Evolutionary conservation across 2,797 vertebrate genomes (phyloP), one percentile per base, ranked within the genome.

Genomic region (Echeneis naucrates): DNA sequence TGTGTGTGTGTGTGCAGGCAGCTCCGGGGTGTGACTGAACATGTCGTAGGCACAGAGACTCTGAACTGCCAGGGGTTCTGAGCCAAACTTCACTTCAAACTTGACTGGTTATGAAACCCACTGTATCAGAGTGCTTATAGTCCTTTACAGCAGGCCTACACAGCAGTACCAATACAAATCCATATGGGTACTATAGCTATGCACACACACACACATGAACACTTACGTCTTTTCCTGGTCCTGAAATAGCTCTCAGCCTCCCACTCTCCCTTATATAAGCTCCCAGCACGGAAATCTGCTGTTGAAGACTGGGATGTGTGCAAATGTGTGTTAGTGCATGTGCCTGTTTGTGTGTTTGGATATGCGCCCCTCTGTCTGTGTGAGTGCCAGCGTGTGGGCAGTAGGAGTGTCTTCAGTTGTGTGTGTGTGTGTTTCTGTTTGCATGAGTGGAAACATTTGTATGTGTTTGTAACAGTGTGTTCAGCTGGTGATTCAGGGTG

Each of bases 211-310:
- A 68, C 72, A 54, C 78, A 79, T 19, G 53, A 76, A 83, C 69
- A 84, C 76, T 68, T 70, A 33, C 65, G 68, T 86, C 85, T 89
- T 88, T 82, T 74, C n/a, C 83, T 85, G 76, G 71, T 88, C 90
- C 85, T 87, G 87, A 90, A 92, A 93, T 87, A 92, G 90, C 87
- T 89, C 76, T 56, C 84, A 82, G 75, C 84, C 88, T 88, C 90
- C 89, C 85, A 93, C 92, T 90, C 89, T 77, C 76, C 78, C 89
- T 92, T 91, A 92, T 85, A 89, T 92, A 92, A 92, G 87, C 87
- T 93, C 77, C 82, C 82, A 91, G 96, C 96, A 91, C 96, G 90
- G 85, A 96, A 96, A 88, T 95, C 95, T 97, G 82, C 57, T 88
- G 85, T 32, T 90, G 55, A 85, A 86, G 84, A 85, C 75, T 74